These are phyloP conservation scores for Microtus oregoni DNA, from an alignment of 2,113 vertebrate species.

Conservation along the genomic window DNA sequence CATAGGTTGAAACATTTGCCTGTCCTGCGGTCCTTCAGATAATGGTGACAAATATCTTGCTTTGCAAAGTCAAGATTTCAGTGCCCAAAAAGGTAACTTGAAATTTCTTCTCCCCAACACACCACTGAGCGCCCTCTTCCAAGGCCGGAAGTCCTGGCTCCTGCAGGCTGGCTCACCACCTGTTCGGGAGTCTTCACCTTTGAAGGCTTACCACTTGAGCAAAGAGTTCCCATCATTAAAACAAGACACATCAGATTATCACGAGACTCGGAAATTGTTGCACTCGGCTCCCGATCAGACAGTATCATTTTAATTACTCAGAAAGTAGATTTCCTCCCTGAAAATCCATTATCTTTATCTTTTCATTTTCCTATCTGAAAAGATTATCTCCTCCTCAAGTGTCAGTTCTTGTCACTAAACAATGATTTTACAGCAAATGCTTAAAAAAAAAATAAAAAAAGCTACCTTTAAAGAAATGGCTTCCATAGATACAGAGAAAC, in stretches of 20 bases:
- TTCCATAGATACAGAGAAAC: neutral
- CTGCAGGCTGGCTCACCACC: too few species aligned
- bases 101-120: slow-evolving; percentile 58
- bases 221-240: slow-evolving; percentile 56
- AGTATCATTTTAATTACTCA: slow-evolving; percentile 77
- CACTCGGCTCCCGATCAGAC: slow-evolving; percentile 63
- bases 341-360: slow-evolving; percentile 76
- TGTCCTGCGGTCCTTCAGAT: slow-evolving; percentile 84
- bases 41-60: slow-evolving; percentile 86
- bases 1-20: slow-evolving; percentile 86
- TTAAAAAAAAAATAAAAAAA: neutral
- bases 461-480: slow-evolving; percentile 1
- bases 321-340: slow-evolving; percentile 62
- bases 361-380: slow-evolving; percentile 72
- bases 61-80: slow-evolving; percentile 82
- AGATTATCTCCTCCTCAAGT: slow-evolving; percentile 68
- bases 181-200: neutral
- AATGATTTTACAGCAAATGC: slow-evolving; percentile 46
- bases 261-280: slow-evolving; percentile 56
- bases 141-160: neutral
- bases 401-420: slow-evolving; percentile 59
- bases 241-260: slow-evolving; percentile 62
- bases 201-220: neutral
- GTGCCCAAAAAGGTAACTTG: slow-evolving; percentile 75
- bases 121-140: neutral